phyloP scores from a whole-genome alignment of 1,140 invertebrate genomes.

The Magallana gigas region DNA sequence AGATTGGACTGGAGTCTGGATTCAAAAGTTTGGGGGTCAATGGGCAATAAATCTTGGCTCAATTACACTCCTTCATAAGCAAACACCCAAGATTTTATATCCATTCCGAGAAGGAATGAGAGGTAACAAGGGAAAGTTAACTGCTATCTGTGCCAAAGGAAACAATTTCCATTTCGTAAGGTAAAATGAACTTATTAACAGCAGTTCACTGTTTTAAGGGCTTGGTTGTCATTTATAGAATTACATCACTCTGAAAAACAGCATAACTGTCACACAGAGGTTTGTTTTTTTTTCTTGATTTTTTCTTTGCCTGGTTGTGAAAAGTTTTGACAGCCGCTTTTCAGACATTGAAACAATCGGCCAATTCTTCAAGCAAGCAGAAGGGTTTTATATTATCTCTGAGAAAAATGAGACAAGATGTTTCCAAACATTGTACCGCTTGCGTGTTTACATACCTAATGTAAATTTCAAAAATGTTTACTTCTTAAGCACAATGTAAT shows the following conservation, averaged over 20 bases:
- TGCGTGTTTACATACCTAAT: background rate
- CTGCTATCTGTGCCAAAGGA: background rate
- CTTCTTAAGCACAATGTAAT: background rate
- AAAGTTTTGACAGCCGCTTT: too few relatives aligned
- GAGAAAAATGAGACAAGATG: too few relatives aligned
- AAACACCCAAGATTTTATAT: background rate
- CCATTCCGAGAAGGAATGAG: background rate
- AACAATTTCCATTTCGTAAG: background rate
- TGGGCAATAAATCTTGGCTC: background rate
- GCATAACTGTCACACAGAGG: too few relatives aligned
- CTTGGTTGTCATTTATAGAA: too few relatives aligned
- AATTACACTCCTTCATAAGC: constrained; percentile 10
- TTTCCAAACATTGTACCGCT: too few relatives aligned
- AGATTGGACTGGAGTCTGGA: background rate
- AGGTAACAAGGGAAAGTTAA: background rate
- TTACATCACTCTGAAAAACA: too few relatives aligned
- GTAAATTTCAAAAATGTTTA: background rate
- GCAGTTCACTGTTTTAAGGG: too few relatives aligned
- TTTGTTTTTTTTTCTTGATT: too few relatives aligned
- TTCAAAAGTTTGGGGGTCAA: constrained; percentile 20
- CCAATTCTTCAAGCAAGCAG: too few relatives aligned
- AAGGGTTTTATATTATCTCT: too few relatives aligned
- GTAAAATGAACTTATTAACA: background rate
- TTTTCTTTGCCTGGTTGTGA: too few relatives aligned
- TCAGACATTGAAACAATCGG: too few relatives aligned